Evolutionary conservation across 1,140 invertebrate species (phyloP), one percentile per base, ranked within the genome.

Genomic region (Apis florea): DNA sequence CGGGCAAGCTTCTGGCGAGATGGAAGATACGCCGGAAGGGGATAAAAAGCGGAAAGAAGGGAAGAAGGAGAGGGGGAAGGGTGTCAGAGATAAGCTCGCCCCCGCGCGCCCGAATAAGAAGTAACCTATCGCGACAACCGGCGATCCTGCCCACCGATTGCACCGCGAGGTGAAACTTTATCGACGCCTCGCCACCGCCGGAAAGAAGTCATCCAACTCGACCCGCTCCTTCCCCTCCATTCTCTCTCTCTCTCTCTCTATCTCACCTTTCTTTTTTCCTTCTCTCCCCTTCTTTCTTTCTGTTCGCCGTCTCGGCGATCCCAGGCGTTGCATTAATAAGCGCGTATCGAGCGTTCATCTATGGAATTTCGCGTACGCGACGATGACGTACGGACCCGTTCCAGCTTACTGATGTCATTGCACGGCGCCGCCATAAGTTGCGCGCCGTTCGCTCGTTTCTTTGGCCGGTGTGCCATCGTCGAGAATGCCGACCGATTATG

Each of bases 371-470:
- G 84, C 84, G 89, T 89, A 89, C 88, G 85, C 79, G 87, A 84
- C 88, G 88, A 92, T 91, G 90, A 92, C 88, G 84, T 89, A 91
- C 90, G 86, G 85, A 87, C 89, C 83, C 86, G 90, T 88, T 89
- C 85, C 87, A 85, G 86, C 83, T 92, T 93, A 92, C 91, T 89
- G 89, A 91, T 92, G 91, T 91, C 88, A 92, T 92, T 92, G 91
- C 89, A 70, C 79, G 89, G 87, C 84, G 85, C 86, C 90, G 90
- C 89, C 84, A 90, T 92, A 92, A 93, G 83, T 89, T 82, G 69
- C 66, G 59, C 56, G 26, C 51, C 58, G 53, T 26, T 11, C 70
- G 53, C 54, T 63, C 56, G 78, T 72, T 87, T 80, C 84, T 84
- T 85, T 89, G 67, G 81, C 82, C 31, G 67, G 66, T 71, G 61